phyloP scores from a whole-genome alignment of 2,888 invertebrate genomes.

The Apantesis nais region DNA sequence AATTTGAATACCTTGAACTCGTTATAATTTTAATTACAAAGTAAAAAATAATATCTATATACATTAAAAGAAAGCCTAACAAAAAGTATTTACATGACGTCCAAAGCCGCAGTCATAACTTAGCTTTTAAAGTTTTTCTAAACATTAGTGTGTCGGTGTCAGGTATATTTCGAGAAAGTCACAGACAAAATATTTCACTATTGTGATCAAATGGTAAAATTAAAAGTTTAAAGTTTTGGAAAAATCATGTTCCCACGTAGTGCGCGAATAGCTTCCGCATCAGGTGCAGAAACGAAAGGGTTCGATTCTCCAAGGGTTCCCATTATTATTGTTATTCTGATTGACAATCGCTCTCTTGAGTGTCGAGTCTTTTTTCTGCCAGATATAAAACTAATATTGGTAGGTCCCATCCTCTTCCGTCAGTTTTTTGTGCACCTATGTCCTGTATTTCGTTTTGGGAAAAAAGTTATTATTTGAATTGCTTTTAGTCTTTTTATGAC shows the following conservation, averaged over 20 bases:
- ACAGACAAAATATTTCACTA: constrained; percentile 28
- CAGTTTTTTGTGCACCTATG: constrained; percentile 73
- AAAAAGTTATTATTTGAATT: constrained; percentile 77
- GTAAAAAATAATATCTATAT: background rate
- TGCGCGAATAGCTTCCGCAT: constrained; percentile 82
- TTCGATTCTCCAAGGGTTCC: constrained; percentile 76
- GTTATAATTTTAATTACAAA: background rate
- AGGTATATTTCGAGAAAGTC: constrained; percentile 24
- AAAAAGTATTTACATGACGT: background rate
- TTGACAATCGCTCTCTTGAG: constrained; percentile 80
- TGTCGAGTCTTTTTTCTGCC: constrained; percentile 77
- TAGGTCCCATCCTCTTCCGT: constrained; percentile 85
- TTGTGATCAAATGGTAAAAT: constrained; percentile 34
- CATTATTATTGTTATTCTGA: constrained; percentile 80
- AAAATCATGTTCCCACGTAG: constrained; percentile 73
- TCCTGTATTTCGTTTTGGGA: constrained; percentile 66
- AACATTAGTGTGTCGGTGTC: constrained; percentile 14
- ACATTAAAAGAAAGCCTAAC: background rate
- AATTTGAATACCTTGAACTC: background rate
- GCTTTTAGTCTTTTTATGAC: constrained; percentile 61
- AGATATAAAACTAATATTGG: constrained; percentile 85
- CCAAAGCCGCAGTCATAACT: background rate
- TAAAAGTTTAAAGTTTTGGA: constrained; percentile 41
- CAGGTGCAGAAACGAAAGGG: constrained; percentile 81
- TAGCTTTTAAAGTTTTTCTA: background rate